These are phyloP conservation scores for Centropristis striata DNA, from an alignment of 2,113 vertebrate genomes.

Conservation along the genomic window DNA sequence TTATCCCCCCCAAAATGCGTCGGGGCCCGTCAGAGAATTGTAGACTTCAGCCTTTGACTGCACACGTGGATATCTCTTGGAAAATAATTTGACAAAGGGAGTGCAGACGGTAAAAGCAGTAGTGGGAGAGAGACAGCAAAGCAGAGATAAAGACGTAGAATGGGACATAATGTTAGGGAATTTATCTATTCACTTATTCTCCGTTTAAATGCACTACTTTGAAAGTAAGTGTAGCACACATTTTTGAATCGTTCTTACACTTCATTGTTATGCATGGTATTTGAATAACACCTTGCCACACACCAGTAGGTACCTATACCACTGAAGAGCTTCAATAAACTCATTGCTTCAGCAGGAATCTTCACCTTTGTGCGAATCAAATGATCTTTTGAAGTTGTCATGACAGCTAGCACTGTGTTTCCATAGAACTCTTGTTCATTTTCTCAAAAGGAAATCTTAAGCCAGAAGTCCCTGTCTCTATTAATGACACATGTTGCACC, in stretches of 20 bases:
- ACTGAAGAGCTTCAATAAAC: constrained; percentile 2
- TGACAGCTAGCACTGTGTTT: neutral
- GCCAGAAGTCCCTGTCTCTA: neutral
- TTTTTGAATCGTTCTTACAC: neutral
- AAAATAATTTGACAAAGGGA: neutral
- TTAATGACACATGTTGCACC: neutral
- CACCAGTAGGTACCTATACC: neutral
- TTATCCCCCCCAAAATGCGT: neutral
- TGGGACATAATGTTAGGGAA: neutral
- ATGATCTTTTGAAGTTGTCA: neutral
- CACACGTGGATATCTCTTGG: neutral
- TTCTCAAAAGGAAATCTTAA: neutral
- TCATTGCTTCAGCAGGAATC: neutral
- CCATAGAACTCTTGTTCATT: neutral
- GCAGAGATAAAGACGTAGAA: constrained; percentile 29
- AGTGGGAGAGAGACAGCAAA: constrained; percentile 7
- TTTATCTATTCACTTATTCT: constrained; percentile 17
- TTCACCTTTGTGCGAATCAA: neutral
- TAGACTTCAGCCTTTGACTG: neutral
- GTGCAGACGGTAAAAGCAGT: neutral
- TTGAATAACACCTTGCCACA: neutral
- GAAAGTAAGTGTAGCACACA: neutral
- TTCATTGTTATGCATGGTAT: neutral
- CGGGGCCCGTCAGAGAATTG: neutral
- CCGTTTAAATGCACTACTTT: constrained; percentile 7